Conservation (phyloP, 92 coral and sea anemone genomes). For the Palythoa grandiflora region DNA sequence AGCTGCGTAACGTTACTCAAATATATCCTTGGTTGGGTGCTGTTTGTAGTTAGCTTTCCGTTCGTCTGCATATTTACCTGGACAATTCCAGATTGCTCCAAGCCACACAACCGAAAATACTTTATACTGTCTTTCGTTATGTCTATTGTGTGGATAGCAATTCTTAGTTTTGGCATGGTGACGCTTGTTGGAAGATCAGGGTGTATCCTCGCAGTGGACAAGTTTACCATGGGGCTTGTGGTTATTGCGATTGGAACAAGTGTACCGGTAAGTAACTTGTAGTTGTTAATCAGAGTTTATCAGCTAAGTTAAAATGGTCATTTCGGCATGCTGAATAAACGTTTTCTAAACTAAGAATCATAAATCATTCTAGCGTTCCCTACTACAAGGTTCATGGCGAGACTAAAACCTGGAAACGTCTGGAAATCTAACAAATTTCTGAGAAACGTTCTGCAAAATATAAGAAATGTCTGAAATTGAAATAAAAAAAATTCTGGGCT, state of each 20-base stretch:
- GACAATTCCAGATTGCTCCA: conserved; percentile 97
- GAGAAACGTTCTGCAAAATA: too few species aligned
- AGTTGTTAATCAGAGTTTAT: too few species aligned
- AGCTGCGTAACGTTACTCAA: conserved; percentile 57
- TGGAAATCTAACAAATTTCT: too few species aligned
- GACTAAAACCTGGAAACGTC: too few species aligned
- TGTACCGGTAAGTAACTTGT: conserved; percentile 85
- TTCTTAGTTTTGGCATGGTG: conserved; percentile 97
- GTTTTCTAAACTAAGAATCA: too few species aligned
- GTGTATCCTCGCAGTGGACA: conserved; percentile 94
- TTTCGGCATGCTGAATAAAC: too few species aligned
- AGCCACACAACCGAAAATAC: conserved; percentile 94
- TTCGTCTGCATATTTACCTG: conserved; percentile 92
- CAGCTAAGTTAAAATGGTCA: too few species aligned
- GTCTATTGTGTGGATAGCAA: conserved; percentile 97
- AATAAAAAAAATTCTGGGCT: too few species aligned
- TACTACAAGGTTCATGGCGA: too few species aligned
- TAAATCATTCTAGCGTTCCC: too few species aligned
- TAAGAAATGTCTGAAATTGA: too few species aligned
- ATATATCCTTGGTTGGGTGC: conserved; percentile 79
- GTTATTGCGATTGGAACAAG: conserved; percentile 99
- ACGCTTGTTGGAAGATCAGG: conserved; percentile 97
- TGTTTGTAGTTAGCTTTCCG: conserved; percentile 90
- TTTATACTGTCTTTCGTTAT: conserved; percentile 87
- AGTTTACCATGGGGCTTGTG: conserved; percentile 99